Evolutionary conservation across 2,113 vertebrate species (phyloP).

Genomic region (Dromas ardeola): DNA sequence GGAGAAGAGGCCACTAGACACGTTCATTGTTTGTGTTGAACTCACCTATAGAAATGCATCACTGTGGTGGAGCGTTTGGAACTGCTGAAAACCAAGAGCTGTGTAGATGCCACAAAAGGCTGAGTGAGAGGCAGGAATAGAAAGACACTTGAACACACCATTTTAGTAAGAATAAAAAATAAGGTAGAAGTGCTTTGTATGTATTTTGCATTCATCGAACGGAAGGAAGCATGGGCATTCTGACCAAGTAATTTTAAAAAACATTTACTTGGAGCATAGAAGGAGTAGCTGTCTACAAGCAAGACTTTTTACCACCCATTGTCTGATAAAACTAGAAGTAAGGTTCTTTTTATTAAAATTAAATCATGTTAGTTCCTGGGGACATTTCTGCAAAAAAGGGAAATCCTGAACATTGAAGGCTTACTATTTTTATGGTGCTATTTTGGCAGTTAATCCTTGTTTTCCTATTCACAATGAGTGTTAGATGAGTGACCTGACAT

Average conservation of each 20-base stretch:
- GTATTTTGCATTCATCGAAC: not conserved
- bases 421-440: slow-evolving; percentile 4
- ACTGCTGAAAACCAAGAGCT: not conserved
- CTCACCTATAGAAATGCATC: not conserved
- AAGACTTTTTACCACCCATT: not conserved
- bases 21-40: not conserved
- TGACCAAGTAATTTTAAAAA: not conserved
- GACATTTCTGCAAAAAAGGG: not conserved
- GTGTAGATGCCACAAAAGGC: not conserved
- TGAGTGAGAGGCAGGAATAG: not conserved
- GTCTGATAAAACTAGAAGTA: not conserved
- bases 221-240: not conserved
- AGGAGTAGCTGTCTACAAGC: not conserved
- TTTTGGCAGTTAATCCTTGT: not conserved
- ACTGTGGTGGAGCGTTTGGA: not conserved
- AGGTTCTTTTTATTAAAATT: not conserved
- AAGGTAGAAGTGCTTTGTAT: not conserved
- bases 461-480: not conserved
- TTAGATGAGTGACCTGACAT: not conserved
- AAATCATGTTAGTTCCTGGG: not conserved
- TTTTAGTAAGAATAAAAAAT: not conserved
- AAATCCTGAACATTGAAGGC: not conserved
- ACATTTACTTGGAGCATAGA: not conserved
- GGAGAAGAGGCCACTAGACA: not conserved
- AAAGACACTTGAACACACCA: not conserved